Evolutionary conservation across 2,113 vertebrate genomes (phyloP).

Genomic region (Gallinago media): DNA sequence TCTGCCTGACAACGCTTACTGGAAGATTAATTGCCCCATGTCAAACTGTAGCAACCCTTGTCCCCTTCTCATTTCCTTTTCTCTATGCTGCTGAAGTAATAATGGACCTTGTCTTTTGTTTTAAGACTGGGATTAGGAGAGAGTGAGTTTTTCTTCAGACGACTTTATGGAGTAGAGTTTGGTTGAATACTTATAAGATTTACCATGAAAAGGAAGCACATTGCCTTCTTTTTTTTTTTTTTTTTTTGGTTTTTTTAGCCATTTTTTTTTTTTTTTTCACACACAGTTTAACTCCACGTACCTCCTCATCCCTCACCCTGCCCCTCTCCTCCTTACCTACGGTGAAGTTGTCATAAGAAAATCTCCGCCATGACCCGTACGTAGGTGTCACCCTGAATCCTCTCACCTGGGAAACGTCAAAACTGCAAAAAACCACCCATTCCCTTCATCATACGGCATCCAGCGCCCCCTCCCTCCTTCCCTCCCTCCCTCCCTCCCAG

Average conservation of each 20-base stretch:
- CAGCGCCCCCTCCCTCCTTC: neutral
- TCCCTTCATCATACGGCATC: neutral
- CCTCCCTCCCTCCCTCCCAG: neutral
- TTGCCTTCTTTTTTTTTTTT: constrained; percentile 55
- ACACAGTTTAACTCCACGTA: constrained; percentile 73
- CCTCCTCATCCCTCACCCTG: constrained; percentile 57
- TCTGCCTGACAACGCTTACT: constrained; percentile 99
- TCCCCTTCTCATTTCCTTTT: constrained; percentile 99
- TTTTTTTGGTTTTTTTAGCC: too few relatives aligned
- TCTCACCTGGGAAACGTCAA: constrained; percentile 72
- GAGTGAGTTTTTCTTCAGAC: constrained; percentile 85
- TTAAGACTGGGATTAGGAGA: constrained; percentile 94
- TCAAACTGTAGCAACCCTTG: constrained; percentile 98
- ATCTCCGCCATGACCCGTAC: constrained; percentile 28
- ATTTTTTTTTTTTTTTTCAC: constrained; percentile 13
- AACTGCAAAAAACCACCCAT: constrained; percentile 21
- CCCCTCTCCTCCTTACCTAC: constrained; percentile 41
- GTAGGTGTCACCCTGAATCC: constrained; percentile 55
- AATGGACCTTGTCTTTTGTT: constrained; percentile 98
- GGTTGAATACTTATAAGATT: constrained; percentile 82
- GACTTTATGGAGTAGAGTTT: constrained; percentile 81
- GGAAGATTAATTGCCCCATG: constrained; percentile 99
- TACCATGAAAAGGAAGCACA: constrained; percentile 79
- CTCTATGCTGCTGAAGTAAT: constrained; percentile 95
- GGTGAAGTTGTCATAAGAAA: constrained; percentile 41